Evolutionary conservation across 2,888 invertebrate genomes (phyloP), one percentile per base, ranked within the genome.

Genomic region (Erebia epiphron): DNA sequence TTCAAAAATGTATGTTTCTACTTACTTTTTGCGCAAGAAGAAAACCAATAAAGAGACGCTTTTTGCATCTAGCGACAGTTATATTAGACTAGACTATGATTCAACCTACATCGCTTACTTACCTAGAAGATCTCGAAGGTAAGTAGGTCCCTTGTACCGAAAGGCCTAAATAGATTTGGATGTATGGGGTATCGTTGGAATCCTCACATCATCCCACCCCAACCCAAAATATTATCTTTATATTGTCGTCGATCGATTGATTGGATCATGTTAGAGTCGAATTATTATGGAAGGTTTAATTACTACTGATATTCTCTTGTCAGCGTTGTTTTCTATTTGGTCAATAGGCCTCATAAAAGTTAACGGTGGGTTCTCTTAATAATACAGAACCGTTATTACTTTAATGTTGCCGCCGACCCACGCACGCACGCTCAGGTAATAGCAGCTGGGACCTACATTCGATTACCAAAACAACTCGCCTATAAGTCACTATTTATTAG

Each of bases 301-400:
- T 43, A 61, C 7, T 16, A 61, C 13, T 61, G 13, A 46, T 46
- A 64, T 64, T 64, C n/a, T 56, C 7, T 9, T 46, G 13, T 56
- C 46, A n/a, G 43, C 43, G 10, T 57, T 49, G 54, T 60, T 65
- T 63, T 65, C 58, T 60, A 65, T 65, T 60, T 69, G 60, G 69
- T 58, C 65, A 69, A 69, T 66, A 69, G 60, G 43, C 58, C 60
- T 64, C 64, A 46, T 69, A 69, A 69, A 69, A 69, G 60, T 21
- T 66, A 69, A 69, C 69, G 54, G 69, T 66, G n/a, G 21, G 13
- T 60, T 26, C 65, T 41, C 50, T 66, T 69, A 69, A 66, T 49
- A 69, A 69, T 18, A 69, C 60, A 60, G 21, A 41, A 60, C 69
- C 69, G 69, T 58, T 65, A 60, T 66, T 60, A 41, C 60, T 26